Evolutionary conservation across 2,888 invertebrate genomes (phyloP), one percentile per base, ranked within the genome.

Genomic region (Eulithis prunata): DNA sequence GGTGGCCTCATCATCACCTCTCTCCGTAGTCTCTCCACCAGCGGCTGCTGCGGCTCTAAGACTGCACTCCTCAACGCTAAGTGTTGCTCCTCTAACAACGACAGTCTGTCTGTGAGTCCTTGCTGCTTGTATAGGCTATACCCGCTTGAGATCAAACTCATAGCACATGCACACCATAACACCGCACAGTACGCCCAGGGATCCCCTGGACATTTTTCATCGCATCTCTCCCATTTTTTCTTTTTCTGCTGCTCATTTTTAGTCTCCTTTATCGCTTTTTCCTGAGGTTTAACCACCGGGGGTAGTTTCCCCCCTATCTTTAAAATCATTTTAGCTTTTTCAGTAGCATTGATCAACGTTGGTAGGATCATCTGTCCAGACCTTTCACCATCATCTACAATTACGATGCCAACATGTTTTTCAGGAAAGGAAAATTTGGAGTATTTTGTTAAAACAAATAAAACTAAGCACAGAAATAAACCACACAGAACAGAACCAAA

Each of bases 141-240:
- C 78, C 94, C 94, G 90, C 94, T 94, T 57, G 94, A 93, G 71
- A 94, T 85, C 78, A 95, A 90, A 88, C 95, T 94, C 94, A 95
- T 93, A 82, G 94, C 93, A 91, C 95, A 95, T 82, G 94, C 94
- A 93, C 94, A 94, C 94, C 95, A 90, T 90, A 95, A 91, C 84
- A 94, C 91, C 80, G 83, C 88, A 87, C 90, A 91, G 82, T 91
- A 91, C 70, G 84, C 82, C 90, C 89, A 89, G 32, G 91, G 89
- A 67, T 92, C 91, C 11, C 82, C 87, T 6, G 88, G 85, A 76
- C 89, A 91, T 78, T 77, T 79, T 68, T 86, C 85, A 43, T 88
- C 86, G 78, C 91, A 91, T 79, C 73, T 86, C 76, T 87, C 87
- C 78, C 83, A 84, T 76, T 86, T 88, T 75, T 83, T 85, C 64